A percentile compares a stretch with the other conserved stretches of the same genome.
Conservation (phyloP, 2,888 invertebrate species). For the Xestoiulus laeticollis region DNA sequence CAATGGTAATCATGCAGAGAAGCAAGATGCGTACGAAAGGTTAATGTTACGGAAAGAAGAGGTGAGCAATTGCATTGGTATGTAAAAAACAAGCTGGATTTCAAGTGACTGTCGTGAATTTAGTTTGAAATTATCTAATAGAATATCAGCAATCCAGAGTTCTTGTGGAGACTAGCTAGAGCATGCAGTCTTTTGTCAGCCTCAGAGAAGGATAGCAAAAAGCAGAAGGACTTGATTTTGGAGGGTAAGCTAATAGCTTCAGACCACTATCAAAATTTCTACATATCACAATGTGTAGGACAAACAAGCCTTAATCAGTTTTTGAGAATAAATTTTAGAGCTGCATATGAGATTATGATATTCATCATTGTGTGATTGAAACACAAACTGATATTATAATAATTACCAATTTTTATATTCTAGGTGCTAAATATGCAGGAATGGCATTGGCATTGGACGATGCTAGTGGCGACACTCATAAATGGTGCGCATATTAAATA, state of each 20-base stretch:
- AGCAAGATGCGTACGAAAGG: conserved; percentile 61
- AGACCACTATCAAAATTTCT: not conserved
- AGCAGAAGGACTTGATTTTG: conserved; percentile 63
- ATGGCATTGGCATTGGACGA: conserved; percentile 68
- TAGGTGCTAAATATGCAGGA: conserved; percentile 71
- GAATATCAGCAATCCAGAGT: conserved; percentile 61
- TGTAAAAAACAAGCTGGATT: not conserved
- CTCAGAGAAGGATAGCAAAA: conserved; percentile 61
- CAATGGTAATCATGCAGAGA: conserved; percentile 62
- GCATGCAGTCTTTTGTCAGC: conserved; percentile 57
- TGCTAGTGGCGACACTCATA: conserved; percentile 72
- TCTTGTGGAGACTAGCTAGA: conserved; percentile 66
- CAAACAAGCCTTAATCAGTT: no score
- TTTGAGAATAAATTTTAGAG: no score
- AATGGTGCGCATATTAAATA: conserved; percentile 68
- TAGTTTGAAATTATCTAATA: conserved; percentile 42
- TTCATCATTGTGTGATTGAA: not conserved
- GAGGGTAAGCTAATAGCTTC: conserved; percentile 55
- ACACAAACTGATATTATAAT: conserved; percentile 51
- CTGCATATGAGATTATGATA: no score
- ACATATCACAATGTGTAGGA: no score
- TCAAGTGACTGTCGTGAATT: not conserved
- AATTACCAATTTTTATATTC: conserved; percentile 48
- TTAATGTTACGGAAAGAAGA: conserved; percentile 61
- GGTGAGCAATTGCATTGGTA: conserved; percentile 57